Conservation (phyloP, 2,797 vertebrate genomes). For the Octomys mimax region DNA sequence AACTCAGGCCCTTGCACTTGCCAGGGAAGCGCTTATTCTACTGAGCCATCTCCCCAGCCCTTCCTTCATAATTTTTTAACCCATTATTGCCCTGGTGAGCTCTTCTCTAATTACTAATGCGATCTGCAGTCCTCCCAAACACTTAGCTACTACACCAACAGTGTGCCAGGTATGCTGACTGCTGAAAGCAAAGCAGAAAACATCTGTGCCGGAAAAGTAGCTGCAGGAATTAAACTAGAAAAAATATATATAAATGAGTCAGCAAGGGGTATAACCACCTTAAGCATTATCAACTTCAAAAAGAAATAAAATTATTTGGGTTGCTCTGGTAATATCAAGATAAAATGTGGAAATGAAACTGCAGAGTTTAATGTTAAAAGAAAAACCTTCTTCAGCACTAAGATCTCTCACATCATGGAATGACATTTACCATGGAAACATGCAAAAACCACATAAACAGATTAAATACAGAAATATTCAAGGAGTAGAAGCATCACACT, state of each 20-base stretch:
- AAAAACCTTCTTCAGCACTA: conserved; percentile 57
- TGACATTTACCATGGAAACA: conserved; percentile 75
- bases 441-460: conserved; percentile 60
- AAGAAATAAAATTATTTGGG: conserved; percentile 78
- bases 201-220: conserved; percentile 48
- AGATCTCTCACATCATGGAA: conserved; percentile 54
- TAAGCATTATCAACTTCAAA: conserved; percentile 74
- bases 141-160: not conserved
- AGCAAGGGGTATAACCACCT: conserved; percentile 56
- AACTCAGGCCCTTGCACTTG: too few relatives aligned
- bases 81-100: not conserved
- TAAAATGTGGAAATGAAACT: conserved; percentile 78
- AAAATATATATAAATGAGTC: conserved; percentile 66
- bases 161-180: not conserved
- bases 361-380: conserved; percentile 57
- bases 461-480: conserved; percentile 70
- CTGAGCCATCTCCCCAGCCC: too few relatives aligned
- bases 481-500: not conserved
- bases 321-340: conserved; percentile 77
- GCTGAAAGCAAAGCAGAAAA: conserved; percentile 34
- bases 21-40: too few relatives aligned
- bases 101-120: not conserved
- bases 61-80: not conserved
- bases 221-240: conserved; percentile 59
- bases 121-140: conserved; percentile 13